Evolutionary conservation across 2,113 vertebrate genomes (phyloP), one percentile per base, ranked within the genome.

Genomic region (Amphiprion ocellaris): DNA sequence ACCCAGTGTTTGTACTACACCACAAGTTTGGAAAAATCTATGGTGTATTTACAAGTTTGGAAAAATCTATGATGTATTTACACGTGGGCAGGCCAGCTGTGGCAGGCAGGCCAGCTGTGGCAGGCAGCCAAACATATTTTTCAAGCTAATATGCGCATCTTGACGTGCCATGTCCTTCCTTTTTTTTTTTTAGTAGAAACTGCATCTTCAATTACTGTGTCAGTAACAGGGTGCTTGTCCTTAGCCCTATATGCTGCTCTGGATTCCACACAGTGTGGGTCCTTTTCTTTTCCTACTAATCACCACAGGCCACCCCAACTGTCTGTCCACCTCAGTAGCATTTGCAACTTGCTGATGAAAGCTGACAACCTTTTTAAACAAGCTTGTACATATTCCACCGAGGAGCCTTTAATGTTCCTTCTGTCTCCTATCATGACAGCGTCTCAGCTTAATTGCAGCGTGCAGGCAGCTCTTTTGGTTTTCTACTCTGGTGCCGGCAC

Each of bases 381-480:
- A 49, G 60, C 49, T 24, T 56, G 58, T 74, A 59, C 53, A 52
- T 66, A 58, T 70, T 73, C 72, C 19, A 0, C 73, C 8, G 59
- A 21, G 41, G 50, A 60, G 72, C 52, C 76, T 89, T 82, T 87
- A 83, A 80, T 81, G 76, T 74, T 69, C 62, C 76, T 37, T 49
- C 77, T 59, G 74, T 87, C 73, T 83, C 58, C 70, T 15, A 37
- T 41, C 14, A 21, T 74, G 77, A 80, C 71, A 61, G 58, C 24
- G 12, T 65, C 69, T 65, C 33, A 66, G 68, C 65, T 58, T 88
- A 88, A 87, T 88, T 90, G 80, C 70, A 28, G 65, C 24, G 11
- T 47, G 63, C 69, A 69, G 69, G 61, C 61, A 62, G 62, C 56
- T 61, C 58, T 74, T 82, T 85, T 44, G 8, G 56, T 52, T 71